These are phyloP conservation scores for Agonopterix alstromeriana DNA, from an alignment of 2,888 invertebrate genomes.

Conservation along the genomic window DNA sequence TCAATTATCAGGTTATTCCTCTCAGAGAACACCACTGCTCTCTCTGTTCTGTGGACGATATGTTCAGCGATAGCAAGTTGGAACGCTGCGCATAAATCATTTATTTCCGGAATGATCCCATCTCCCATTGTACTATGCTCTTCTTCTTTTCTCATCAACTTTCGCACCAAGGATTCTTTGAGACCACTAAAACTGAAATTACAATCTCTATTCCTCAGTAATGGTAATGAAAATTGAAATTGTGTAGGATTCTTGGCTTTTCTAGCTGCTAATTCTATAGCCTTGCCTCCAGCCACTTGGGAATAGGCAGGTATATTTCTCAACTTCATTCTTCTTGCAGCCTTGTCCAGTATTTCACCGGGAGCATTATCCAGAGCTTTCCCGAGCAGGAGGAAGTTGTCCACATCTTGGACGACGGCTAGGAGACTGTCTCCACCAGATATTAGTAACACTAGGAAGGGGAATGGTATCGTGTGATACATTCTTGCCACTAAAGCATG, in stretches of 20 bases:
- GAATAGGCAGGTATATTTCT: conserved; percentile 84
- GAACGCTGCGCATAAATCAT: conserved; percentile 91
- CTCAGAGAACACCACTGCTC: conserved; percentile 87
- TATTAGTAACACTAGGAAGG: conserved; percentile 91
- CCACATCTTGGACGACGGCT: conserved; percentile 82
- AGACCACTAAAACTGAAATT: conserved; percentile 95
- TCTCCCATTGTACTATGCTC: conserved; percentile 78
- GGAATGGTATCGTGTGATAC: conserved; percentile 83
- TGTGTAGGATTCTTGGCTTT: conserved; percentile 78
- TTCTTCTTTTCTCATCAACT: conserved; percentile 77
- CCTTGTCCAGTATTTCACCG: conserved; percentile 96
- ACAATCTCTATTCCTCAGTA: conserved; percentile 83
- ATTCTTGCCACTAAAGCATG: conserved; percentile 95
- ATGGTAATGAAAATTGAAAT: conserved; percentile 81
- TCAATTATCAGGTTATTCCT: conserved; percentile 72
- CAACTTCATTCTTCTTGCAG: conserved; percentile 89
- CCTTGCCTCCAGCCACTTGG: conserved; percentile 87
- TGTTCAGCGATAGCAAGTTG: conserved; percentile 86
- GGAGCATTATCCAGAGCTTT: conserved; percentile 90
- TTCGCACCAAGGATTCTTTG: conserved; percentile 76
- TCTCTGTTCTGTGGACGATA: conserved; percentile 87
- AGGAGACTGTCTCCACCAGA: conserved; percentile 96
- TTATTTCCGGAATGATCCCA: conserved; percentile 83
- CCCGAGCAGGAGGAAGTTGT: conserved; percentile 89
- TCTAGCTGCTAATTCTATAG: conserved; percentile 88